phyloP scores from a whole-genome alignment of 2,113 vertebrate species.

The Spheniscus mendiculus region DNA sequence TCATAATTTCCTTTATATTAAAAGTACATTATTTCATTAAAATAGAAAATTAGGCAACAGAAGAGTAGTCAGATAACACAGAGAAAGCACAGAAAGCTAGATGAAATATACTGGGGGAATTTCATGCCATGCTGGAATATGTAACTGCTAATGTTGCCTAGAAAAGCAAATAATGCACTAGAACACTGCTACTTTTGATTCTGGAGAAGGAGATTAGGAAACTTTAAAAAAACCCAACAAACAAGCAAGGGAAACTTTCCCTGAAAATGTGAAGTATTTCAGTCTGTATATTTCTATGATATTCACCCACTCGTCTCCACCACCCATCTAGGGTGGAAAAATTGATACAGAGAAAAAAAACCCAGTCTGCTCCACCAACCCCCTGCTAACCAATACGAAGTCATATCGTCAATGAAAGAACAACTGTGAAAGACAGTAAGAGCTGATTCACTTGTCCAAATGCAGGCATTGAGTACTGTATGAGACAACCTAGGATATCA shows the following conservation, averaged over 20 bases:
- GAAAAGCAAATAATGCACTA: neutral
- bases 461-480: neutral
- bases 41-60: neutral
- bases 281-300: neutral
- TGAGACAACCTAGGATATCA: neutral
- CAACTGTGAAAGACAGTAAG: neutral
- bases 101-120: neutral
- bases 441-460: neutral
- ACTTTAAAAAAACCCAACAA: neutral
- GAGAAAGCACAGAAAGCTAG: neutral
- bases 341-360: neutral
- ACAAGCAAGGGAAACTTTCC: neutral
- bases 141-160: neutral
- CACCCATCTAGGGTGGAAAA: neutral
- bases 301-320: neutral
- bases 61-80: neutral
- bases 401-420: neutral
- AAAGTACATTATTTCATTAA: neutral
- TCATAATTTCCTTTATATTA: neutral
- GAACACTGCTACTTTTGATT: neutral
- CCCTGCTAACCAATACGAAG: neutral
- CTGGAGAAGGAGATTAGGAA: neutral
- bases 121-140: rapidly evolving
- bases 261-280: neutral
- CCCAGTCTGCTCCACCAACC: neutral